phyloP scores from a whole-genome alignment of 2,797 vertebrate species.

The Glossophaga mutica region DNA sequence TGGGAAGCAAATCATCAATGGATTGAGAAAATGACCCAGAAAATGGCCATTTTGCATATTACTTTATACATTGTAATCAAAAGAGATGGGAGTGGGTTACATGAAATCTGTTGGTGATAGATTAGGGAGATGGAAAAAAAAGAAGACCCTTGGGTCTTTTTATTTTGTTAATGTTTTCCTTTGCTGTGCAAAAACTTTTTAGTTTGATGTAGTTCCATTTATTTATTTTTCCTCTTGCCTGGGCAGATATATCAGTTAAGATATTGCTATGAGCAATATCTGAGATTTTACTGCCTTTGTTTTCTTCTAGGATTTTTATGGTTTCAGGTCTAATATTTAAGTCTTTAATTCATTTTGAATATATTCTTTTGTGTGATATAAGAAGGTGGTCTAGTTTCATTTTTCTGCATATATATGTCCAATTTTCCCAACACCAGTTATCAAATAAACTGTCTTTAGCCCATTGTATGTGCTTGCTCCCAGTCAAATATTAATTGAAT shows the following conservation, averaged over 20 bases:
- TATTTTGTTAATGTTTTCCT: neutral
- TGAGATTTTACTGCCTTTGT: neutral
- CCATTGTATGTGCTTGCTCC: neutral
- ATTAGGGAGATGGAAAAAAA: neutral
- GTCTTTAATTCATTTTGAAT: neutral
- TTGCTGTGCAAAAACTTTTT: neutral
- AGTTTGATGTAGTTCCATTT: neutral
- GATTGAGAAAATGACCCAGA: neutral
- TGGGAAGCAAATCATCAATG: neutral
- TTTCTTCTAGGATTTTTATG: neutral
- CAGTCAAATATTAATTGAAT: neutral
- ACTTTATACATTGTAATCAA: neutral
- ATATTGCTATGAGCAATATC: neutral
- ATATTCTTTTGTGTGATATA: neutral
- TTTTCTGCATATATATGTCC: neutral
- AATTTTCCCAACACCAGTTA: neutral
- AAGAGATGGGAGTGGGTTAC: neutral
- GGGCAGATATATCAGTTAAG: neutral
- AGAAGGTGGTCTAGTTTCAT: neutral
- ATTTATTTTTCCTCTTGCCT: neutral
- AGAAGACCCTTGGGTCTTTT: neutral
- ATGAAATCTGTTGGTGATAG: neutral
- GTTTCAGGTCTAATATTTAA: neutral
- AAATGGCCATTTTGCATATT: neutral
- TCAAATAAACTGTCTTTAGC: neutral